Evolutionary conservation across 2,888 invertebrate genomes (phyloP).

Genomic region (Apodemia mormo): DNA sequence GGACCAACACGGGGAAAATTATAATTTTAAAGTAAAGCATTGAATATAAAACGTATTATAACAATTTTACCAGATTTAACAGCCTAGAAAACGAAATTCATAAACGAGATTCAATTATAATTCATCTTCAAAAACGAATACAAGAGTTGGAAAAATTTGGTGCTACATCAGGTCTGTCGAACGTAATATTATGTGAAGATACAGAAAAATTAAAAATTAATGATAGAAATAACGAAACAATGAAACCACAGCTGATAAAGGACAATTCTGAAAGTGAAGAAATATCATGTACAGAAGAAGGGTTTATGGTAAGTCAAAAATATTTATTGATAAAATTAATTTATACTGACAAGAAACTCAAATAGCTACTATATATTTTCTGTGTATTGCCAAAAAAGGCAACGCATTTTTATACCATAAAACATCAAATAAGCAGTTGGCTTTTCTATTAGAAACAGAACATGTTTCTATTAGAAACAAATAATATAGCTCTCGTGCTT

Average conservation of each 20-base stretch:
- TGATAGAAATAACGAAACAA: constrained; percentile 34
- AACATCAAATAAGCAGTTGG: no score
- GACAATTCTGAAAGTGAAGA: constrained; percentile 76
- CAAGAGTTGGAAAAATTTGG: constrained; percentile 83
- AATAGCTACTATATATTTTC: no score
- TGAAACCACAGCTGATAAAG: constrained; percentile 49
- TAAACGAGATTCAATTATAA: constrained; percentile 90
- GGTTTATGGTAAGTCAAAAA: constrained; percentile 67
- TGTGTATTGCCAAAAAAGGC: no score
- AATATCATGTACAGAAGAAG: constrained; percentile 67
- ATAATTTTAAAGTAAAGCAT: no score
- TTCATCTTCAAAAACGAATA: constrained; percentile 87
- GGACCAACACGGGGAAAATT: no score
- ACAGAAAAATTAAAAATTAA: constrained; percentile 21
- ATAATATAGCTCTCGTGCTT: no score
- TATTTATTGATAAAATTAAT: neutral
- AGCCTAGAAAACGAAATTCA: constrained; percentile 91
- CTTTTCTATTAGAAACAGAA: no score
- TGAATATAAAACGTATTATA: no score
- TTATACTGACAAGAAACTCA: neutral
- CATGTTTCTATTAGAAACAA: no score
- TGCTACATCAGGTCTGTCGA: constrained; percentile 42
- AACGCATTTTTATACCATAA: neutral
- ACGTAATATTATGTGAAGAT: neutral
- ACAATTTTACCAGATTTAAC: constrained; percentile 79